These are phyloP conservation scores for Anas platyrhynchos DNA, from an alignment of 2,113 vertebrate genomes.

Conservation along the genomic window DNA sequence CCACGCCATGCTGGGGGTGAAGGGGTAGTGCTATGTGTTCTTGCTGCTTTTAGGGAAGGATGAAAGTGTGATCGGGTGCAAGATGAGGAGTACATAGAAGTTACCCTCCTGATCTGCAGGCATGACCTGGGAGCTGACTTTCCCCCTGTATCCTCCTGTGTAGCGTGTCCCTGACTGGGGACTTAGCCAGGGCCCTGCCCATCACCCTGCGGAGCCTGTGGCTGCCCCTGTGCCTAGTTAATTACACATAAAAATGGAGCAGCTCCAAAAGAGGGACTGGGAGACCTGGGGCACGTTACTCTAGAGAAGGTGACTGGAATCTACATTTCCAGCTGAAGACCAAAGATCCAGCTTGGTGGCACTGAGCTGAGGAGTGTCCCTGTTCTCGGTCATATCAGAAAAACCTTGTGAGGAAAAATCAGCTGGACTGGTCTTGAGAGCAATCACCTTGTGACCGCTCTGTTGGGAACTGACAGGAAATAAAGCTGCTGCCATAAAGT, in stretches of 20 bases:
- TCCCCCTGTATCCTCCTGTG: not conserved
- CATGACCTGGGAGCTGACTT: not conserved
- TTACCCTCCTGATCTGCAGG: not conserved
- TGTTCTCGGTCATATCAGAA: fast-evolving
- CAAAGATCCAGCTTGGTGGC: not conserved
- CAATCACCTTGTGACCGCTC: not conserved
- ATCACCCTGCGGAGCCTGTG: not conserved
- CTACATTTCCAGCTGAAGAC: not conserved
- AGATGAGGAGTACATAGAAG: not conserved
- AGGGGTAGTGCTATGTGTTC: fast-evolving
- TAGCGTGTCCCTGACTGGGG: not conserved
- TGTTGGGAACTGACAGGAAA: not conserved
- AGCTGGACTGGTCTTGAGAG: not conserved
- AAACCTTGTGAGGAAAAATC: not conserved
- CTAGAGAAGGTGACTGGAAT: not conserved
- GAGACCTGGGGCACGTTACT: not conserved
- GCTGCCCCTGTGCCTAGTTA: not conserved
- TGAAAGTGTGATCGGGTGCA: not conserved
- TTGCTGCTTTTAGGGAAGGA: not conserved
- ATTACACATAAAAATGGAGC: not conserved
- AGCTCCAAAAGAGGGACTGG: not conserved
- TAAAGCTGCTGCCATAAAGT: not conserved
- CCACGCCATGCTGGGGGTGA: not conserved
- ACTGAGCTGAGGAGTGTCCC: not conserved
- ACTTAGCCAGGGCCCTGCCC: not conserved